Conservation (phyloP, 2,888 invertebrate species). For the Brassicogethes aeneus region DNA sequence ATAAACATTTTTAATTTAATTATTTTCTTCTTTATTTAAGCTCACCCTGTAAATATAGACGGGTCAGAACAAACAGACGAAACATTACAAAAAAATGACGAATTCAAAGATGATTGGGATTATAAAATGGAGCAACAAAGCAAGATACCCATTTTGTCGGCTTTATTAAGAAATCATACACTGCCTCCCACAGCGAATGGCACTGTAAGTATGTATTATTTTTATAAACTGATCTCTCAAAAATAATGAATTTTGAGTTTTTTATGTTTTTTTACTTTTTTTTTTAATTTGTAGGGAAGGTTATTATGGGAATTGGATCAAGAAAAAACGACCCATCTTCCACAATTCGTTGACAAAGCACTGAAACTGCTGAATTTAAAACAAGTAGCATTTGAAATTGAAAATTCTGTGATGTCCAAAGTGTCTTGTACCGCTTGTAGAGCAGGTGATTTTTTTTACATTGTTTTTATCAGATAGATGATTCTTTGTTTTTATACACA, state of each 20-base stretch:
- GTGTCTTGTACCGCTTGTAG: constrained; percentile 88
- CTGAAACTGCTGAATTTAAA: constrained; percentile 73
- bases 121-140: constrained; percentile 31
- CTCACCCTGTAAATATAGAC: constrained; percentile 22
- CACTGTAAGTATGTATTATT: constrained; percentile 38
- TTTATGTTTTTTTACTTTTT: constrained; percentile 3
- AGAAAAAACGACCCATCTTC: constrained; percentile 61
- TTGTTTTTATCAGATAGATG: not conserved
- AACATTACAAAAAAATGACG: constrained; percentile 15
- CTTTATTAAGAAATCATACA: constrained; percentile 32
- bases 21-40: constrained; percentile 20
- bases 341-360: constrained; percentile 75
- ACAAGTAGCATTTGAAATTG: constrained; percentile 78
- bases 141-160: constrained; percentile 30
- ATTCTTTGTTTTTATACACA: too few relatives aligned
- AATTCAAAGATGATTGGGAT: constrained; percentile 37
- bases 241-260: too few relatives aligned
- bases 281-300: constrained; percentile 38
- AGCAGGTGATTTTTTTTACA: constrained; percentile 47
- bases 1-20: too few relatives aligned
- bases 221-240: too few relatives aligned
- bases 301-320: constrained; percentile 66
- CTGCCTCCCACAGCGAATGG: constrained; percentile 36
- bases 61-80: too few relatives aligned
- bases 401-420: constrained; percentile 85